Evolutionary conservation across 2,797 vertebrate species (phyloP).

Genomic region (Tragopan temminckii): DNA sequence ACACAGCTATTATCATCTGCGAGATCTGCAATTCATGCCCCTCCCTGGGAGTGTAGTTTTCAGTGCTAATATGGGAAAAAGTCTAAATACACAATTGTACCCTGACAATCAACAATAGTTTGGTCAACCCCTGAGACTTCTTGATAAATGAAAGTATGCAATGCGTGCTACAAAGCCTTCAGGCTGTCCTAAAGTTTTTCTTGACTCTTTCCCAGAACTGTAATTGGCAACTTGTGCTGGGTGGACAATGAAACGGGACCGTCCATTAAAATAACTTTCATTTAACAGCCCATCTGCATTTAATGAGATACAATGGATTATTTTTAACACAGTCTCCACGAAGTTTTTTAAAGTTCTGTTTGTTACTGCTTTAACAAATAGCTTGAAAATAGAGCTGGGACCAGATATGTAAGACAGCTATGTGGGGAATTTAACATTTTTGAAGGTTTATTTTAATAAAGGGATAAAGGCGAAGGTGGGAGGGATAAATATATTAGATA

Average conservation of each 20-base stretch:
- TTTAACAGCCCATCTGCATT: constrained; percentile 67
- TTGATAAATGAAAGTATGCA: constrained; percentile 67
- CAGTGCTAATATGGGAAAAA: constrained; percentile 68
- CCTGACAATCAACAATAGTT: constrained; percentile 54
- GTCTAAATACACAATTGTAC: constrained; percentile 65
- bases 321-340: constrained; percentile 71
- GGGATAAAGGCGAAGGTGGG: not conserved
- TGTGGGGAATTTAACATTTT: not conserved
- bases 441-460: not conserved
- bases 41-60: constrained; percentile 72
- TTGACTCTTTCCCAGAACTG: constrained; percentile 78
- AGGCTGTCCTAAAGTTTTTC: constrained; percentile 73
- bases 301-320: constrained; percentile 76
- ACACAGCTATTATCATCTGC: constrained; percentile 50
- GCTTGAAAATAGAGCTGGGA: not conserved
- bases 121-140: constrained; percentile 52
- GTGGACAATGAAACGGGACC: constrained; percentile 75
- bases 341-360: not conserved
- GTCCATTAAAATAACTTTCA: constrained; percentile 77
- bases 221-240: constrained; percentile 68
- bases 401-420: not conserved
- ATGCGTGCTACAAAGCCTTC: constrained; percentile 48
- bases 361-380: constrained; percentile 4
- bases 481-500: not conserved
- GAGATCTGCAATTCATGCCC: constrained; percentile 57